Base-by-base conservation (phyloP, 2,797 vertebrate species). In the Scyliorhinus canicula region DNA sequence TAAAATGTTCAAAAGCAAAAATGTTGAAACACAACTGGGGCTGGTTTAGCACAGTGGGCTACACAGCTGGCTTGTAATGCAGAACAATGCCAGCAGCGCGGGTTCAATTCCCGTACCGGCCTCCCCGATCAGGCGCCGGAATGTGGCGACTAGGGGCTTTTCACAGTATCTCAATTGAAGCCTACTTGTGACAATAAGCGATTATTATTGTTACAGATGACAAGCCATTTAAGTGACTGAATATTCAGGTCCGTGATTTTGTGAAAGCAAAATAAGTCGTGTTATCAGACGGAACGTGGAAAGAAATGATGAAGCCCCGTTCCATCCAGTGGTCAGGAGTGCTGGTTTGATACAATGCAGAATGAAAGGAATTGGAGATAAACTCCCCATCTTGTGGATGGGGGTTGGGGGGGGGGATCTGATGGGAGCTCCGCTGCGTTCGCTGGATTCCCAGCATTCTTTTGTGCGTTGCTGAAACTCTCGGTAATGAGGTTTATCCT, bases 401-500 rank as follows among this genome's bases (percentile, higher is more conserved):
- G n/a, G n/a, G n/a, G n/a, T n/a, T n/a, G n/a, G n/a, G n/a, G n/a
- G n/a, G n/a, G n/a, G n/a, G n/a, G n/a, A 86, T 95, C 84, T 31
- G 47, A 95, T 12, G n/a, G 50, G 74, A 28, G 40, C 95, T 35
- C 8, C 55, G 50, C 24, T 93, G 63, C 28, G 26, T 65, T 93
- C 40, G 94, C 63, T 93, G 91, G 60, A 67, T 44, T 95, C 50
- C 74, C 71, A 52, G 67, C n/a, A 31, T 55, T 95, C 50, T 71
- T 95, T 77, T n/a, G n/a, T 55, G 69, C 82, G 94, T 9, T 60
- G 55, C 24, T 79, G 52, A 55, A 79, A 95, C 71, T 95, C 67
- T 21, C 35, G 52, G 31, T 79, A n/a, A 82, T 44, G 44, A 40
- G 52, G 55, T 63, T n/a, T n/a, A 95, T 67, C 69, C 28, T 67